A percentile compares a stretch with the other conserved stretches of the same genome.
phyloP scores from a whole-genome alignment of 2,888 invertebrate species.

The Deladenus siricidicola region DNA sequence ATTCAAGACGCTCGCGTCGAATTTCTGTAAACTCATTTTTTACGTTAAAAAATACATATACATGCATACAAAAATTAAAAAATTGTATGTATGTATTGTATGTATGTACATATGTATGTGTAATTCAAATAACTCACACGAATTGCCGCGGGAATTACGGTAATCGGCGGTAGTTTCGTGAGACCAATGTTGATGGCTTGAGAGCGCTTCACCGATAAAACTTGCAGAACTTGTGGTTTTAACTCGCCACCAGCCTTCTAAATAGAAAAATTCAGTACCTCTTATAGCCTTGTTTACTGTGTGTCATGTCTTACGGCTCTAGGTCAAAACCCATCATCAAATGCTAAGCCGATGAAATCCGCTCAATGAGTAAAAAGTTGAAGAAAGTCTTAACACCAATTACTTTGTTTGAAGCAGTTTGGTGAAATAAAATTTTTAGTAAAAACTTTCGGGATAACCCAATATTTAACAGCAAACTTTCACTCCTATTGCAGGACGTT shows the following conservation, averaged over 20 bases:
- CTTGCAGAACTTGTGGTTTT: constrained; percentile 76
- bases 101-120: too few relatives aligned
- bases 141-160: constrained; percentile 90
- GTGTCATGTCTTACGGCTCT: too few relatives aligned
- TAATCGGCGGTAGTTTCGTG: constrained; percentile 92
- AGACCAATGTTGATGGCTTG: constrained; percentile 99
- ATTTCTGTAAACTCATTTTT: constrained; percentile 69
- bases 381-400: too few relatives aligned
- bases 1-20: constrained; percentile 96
- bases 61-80: not conserved
- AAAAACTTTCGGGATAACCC: too few relatives aligned
- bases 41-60: too few relatives aligned
- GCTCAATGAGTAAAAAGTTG: too few relatives aligned
- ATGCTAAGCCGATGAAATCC: not conserved
- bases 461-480: too few relatives aligned
- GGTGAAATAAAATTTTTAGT: too few relatives aligned
- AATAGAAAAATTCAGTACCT: not conserved
- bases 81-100: not conserved
- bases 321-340: not conserved
- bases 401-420: too few relatives aligned
- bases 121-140: constrained; percentile 37
- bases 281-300: not conserved
- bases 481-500: too few relatives aligned
- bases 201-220: constrained; percentile 89
- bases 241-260: constrained; percentile 35